Evolutionary conservation across 2,888 invertebrate genomes (phyloP), one percentile per base, ranked within the genome.

Genomic region (Pammene fasciana): DNA sequence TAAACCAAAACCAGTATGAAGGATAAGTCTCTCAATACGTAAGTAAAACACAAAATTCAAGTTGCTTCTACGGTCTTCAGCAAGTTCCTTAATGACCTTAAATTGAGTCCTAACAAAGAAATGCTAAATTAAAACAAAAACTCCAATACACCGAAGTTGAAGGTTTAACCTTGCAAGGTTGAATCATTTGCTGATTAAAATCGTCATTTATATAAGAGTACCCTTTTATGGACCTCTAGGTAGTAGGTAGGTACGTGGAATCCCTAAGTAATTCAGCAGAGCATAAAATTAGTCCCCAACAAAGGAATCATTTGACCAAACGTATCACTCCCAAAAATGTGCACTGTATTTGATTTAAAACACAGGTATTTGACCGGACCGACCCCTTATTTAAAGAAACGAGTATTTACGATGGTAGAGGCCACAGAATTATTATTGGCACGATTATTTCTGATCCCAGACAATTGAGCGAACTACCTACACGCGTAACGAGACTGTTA

Each of bases 341-440:
- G 80, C 80, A 83, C 83, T 81, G 81, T 74, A 80, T 84, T 83
- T 87, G 85, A 88, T 88, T 89, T 86, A 82, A 85, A 87, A 82
- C 79, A 77, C 86, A 90, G 89, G 89, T 89, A 88, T 86, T 89
- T 89, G 89, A 88, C 89, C 89, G 88, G 82, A 77, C 82, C 80
- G 77, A 78, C 76, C 74, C 74, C 79, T 82, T 77, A 79, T 65
- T 65, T 45, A 59, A 65, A 65, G 45, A 26, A 70, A 66, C 55
- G 14, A 67, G 48, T 70, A 67, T 62, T 67, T 73, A 72, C 68
- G 83, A 82, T 78, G 78, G 78, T 82, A 82, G 78, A 81, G 74
- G 79, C 80, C 78, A 70, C 72, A 75, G 73, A 78, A 78, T 75
- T 78, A 82, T 76, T 79, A 86, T 84, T 85, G 79, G 76, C 76